Base-by-base conservation (phyloP, 2,113 vertebrate genomes). In the Scytalopus superciliaris region DNA sequence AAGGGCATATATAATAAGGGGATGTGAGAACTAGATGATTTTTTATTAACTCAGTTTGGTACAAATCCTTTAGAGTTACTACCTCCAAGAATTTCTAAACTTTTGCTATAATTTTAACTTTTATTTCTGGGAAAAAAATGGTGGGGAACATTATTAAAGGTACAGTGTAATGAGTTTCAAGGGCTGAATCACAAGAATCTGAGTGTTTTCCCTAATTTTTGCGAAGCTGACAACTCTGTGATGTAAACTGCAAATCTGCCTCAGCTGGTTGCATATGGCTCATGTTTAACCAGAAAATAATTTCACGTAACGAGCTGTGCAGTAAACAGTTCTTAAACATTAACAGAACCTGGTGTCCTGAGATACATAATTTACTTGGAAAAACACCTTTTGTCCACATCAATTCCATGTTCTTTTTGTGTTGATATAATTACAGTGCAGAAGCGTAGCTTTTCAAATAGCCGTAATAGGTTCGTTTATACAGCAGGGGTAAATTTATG, bases 151-250 rank as follows among this genome's bases (percentile, higher is more conserved):
- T n/a, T 62, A 55, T 35, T 63, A 60, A 89, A 79, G 21, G 24
- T 42, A 37, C 19, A 47, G 15, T 3, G 18, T 21, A 31, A 31
- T 7, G 40, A 49, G 9, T 66, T 83, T 77, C 62, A n/a, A 40
- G 28, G 35, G 62, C 59, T 79, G 57, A 85, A 62, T 66, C 67
- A 44, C 74, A 76, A 76, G 49, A 49, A 75, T 62, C 27, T 22
- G 77, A 40, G 37, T 87, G 74, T 88, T 94, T 97, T 78, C 72
- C 72, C 81, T 92, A 69, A 47, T 87, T 95, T 91, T 88, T 80
- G 67, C 76, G 72, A 91, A 87, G 63, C 91, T 95, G 87, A 95
- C 80, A 94, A 17, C 72, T 86, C 91, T 70, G 68, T 42, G 37
- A 90, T 75, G 56, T 76, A 94, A 97, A 78, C 95, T 94, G 91